phyloP scores from a whole-genome alignment of 2,113 vertebrate species.

The Dipodomys stephensi region DNA sequence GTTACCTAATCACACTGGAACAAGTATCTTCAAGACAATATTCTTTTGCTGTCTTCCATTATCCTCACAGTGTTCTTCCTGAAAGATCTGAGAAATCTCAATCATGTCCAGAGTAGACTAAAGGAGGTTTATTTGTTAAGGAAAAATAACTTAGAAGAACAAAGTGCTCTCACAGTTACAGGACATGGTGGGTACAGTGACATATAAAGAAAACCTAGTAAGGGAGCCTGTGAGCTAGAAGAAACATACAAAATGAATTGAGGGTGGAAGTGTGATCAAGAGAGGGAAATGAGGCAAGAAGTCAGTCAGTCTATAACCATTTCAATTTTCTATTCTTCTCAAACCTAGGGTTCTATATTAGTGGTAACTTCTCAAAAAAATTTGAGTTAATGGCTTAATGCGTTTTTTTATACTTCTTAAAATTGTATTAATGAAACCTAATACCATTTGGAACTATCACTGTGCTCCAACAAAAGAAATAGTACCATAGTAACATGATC shows the following conservation, averaged over 20 bases:
- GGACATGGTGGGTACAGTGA: neutral
- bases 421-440: neutral
- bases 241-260: neutral
- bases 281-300: neutral
- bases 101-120: conserved; percentile 31
- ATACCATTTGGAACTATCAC: conserved; percentile 27
- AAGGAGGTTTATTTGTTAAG: conserved; percentile 47
- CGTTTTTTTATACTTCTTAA: neutral
- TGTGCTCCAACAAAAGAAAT: conserved; percentile 9
- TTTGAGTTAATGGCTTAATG: neutral
- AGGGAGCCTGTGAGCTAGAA: neutral
- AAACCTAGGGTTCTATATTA: neutral
- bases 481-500: neutral
- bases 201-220: neutral
- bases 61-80: conserved; percentile 20
- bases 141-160: conserved; percentile 36
- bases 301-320: neutral
- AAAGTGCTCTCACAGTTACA: neutral
- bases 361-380: neutral
- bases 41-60: neutral
- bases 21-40: neutral
- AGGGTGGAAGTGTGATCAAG: neutral
- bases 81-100: conserved; percentile 40
- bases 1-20: neutral
- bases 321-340: neutral